Base-by-base conservation (phyloP, 1,140 invertebrate species). In the Drosophila teissieri region DNA sequence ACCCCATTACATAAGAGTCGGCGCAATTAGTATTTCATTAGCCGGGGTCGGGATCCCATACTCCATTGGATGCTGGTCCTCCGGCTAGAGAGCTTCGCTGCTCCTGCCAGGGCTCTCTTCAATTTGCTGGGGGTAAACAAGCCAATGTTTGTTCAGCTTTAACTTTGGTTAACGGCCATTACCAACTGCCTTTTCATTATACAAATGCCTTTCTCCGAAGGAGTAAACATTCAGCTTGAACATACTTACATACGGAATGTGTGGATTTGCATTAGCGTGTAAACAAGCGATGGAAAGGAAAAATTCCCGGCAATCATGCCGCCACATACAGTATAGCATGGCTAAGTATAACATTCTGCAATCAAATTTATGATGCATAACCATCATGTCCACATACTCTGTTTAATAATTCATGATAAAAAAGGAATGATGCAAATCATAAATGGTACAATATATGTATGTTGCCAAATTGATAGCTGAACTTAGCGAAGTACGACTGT, bases 11-110 rank as follows among this genome's bases (percentile, higher is more conserved):
- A 89, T 83, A 88, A 77, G 58, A 73, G 83, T 68, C 67, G 65
- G 55, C 51, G 72, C 83, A 88, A 86, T 86, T 86, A 89, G 58
- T 80, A 61, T 73, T 89, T 89, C 62, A 88, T 83, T 83, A 86
- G 75, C 44, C 62, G 8, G 37, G 36, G 7, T 42, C 36, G 27
- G 5, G 63, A 45, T 39, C 36, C 54, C 37, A 27, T 40, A 12
- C 14, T 39, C 37, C 31, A 31, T 31, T 8, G 31, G 39, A 17
- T 19, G 17, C 17, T 67, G 36, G 22, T 48, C 49, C 24, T 51
- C 17, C 19, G 14, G 17, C 8, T 14, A 34, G n/a, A 3, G 34
- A 17, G 14, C 24, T n/a, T 10, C 15, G 37, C 46, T 17, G 22
- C 44, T 4, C 2, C 31, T 10, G 10, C 19, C 14, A 57, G 42